Evolutionary conservation across 2,797 vertebrate genomes (phyloP).

Genomic region (Alfaro cultratus): DNA sequence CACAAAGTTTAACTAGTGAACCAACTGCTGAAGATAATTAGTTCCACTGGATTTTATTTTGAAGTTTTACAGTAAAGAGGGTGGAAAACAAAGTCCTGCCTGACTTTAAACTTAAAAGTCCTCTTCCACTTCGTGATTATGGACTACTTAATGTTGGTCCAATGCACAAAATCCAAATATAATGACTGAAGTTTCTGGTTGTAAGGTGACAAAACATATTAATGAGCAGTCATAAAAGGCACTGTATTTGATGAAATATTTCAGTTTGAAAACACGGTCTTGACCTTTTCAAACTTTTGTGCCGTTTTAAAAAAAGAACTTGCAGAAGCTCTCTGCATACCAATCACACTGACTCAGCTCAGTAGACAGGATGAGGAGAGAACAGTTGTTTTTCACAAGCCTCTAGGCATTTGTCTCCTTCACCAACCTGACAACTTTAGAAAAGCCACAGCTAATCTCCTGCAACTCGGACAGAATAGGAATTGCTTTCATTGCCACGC

Average conservation of each 20-base stretch:
- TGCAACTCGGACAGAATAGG: conserved; percentile 45
- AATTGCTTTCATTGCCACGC: conserved; percentile 45
- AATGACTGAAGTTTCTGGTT: not conserved
- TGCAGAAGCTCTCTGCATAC: conserved; percentile 45
- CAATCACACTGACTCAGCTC: conserved; percentile 32
- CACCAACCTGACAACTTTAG: conserved; percentile 58
- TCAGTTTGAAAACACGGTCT: conserved; percentile 1
- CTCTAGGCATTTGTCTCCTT: conserved; percentile 62
- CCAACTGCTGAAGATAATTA: not conserved
- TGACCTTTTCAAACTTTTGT: conserved; percentile 25
- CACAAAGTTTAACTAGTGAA: not conserved
- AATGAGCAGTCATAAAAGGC: conserved; percentile 1
- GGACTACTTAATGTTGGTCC: not conserved
- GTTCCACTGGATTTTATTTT: too few species aligned
- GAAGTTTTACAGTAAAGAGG: too few species aligned
- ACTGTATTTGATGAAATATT: conserved; percentile 21
- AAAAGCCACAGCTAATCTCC: conserved; percentile 40
- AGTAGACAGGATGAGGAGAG: conserved; percentile 41
- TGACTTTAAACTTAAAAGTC: not conserved
- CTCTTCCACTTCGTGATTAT: not conserved
- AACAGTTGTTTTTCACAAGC: conserved; percentile 56
- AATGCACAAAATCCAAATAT: not conserved
- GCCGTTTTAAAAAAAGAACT: conserved; percentile 34
- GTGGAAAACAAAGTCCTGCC: not conserved
- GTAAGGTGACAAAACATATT: not conserved